These are phyloP conservation scores for Diadophis punctatus DNA, from an alignment of 2,113 vertebrate species.

Conservation along the genomic window DNA sequence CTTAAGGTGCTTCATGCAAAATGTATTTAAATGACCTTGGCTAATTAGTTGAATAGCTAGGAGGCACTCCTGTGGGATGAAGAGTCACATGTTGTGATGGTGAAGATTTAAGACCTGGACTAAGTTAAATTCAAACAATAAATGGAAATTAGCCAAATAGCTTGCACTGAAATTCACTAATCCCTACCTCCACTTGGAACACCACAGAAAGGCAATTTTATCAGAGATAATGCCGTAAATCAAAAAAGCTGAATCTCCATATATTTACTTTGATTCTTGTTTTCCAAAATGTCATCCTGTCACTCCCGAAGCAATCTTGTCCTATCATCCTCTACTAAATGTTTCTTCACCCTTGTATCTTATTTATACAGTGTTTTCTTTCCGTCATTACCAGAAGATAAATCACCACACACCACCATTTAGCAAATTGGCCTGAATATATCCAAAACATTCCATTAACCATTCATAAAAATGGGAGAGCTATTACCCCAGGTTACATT, in stretches of 20 bases:
- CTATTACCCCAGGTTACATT: slow-evolving; percentile 3
- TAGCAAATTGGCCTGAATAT: slow-evolving; percentile 12
- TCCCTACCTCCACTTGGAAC: slow-evolving; percentile 34
- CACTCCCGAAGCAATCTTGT: slow-evolving; percentile 6
- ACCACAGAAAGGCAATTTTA: slow-evolving; percentile 32
- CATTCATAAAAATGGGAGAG: not conserved
- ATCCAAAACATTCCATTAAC: slow-evolving; percentile 5
- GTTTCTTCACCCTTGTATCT: slow-evolving; percentile 6
- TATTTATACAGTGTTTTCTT: slow-evolving; percentile 26
- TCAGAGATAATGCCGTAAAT: slow-evolving; percentile 21
- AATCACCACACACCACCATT: not conserved
- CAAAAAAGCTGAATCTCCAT: not conserved
- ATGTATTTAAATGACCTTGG: slow-evolving; percentile 76
- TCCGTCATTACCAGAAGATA: slow-evolving; percentile 16
- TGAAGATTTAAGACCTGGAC: slow-evolving; percentile 60
- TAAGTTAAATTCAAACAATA: slow-evolving; percentile 52
- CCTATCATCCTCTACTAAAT: slow-evolving; percentile 9
- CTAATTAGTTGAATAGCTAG: slow-evolving; percentile 68
- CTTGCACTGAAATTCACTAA: slow-evolving; percentile 47
- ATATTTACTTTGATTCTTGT: slow-evolving; percentile 6
- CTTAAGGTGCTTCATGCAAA: slow-evolving; percentile 74
- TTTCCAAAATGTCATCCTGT: slow-evolving; percentile 6
- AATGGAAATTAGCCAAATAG: slow-evolving; percentile 49
- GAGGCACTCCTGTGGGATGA: slow-evolving; percentile 55
- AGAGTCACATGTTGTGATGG: slow-evolving; percentile 51